Evolutionary conservation across 2,888 invertebrate genomes (phyloP), one percentile per base, ranked within the genome.

Genomic region (Trachelus tabidus): DNA sequence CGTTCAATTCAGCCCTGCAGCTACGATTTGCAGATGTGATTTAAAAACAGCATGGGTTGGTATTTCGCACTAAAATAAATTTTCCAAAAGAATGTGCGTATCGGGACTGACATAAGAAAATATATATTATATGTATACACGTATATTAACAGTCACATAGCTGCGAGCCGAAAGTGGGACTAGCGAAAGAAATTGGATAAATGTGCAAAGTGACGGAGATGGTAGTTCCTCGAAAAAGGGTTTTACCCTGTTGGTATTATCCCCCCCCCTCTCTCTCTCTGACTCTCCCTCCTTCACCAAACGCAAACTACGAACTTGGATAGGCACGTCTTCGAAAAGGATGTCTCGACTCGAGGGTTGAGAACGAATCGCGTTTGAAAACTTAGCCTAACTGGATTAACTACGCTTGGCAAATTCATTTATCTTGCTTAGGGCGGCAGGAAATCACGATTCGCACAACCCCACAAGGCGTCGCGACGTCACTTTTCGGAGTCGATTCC

Each of bases 371-470:
- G 78, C 73, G 33, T 76, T 79, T 76, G 78, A 79, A 76, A 79
- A 79, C 78, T 79, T 79, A 68, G 73, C 68, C 78, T 79, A 79
- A 79, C 73, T 76, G 69, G 78, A 79, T 79, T 79, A 79, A 79
- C 78, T 73, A 68, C 73, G 56, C 75, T 40, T 69, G 71, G 71
- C 68, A 75, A 79, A 79, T 79, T 79, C 76, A 76, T 76, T 76
- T 76, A 79, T 79, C 78, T 76, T 71, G 71, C 71, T 30, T 12
- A 71, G 71, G 12, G 33, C 71, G 31, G 6, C 71, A 11, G 71
- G 15, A 71, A 71, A 71, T 71, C 71, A 31, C 31, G 15, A 71
- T 71, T 71, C 71, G 23, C 71, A 23, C 12, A 31, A 12, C 71
- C 71, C 71, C 23, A 23, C 23, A 15, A 15, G 56, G 56, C 56